These are phyloP conservation scores for Zosterops japonicus DNA, from an alignment of 2,113 vertebrate genomes.

Conservation along the genomic window DNA sequence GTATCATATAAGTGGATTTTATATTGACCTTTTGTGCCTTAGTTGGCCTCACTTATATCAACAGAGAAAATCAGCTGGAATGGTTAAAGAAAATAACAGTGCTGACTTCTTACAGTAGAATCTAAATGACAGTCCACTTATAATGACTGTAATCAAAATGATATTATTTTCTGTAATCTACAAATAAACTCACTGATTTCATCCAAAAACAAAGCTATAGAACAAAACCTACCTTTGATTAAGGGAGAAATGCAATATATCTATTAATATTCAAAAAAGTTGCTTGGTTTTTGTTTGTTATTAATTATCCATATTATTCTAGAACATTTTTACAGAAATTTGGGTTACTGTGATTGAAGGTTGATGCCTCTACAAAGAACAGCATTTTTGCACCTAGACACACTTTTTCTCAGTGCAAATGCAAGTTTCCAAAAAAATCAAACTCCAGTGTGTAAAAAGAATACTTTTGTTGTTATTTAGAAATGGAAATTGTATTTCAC, in stretches of 20 bases:
- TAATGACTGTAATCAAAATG: background rate
- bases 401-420: background rate
- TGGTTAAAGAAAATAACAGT: background rate
- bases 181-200: background rate
- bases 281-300: background rate
- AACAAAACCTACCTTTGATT: background rate
- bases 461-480: background rate
- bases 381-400: background rate
- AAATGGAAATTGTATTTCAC: background rate
- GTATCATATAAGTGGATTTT: background rate
- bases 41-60: background rate
- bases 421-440: background rate
- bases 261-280: background rate
- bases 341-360: background rate
- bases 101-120: background rate
- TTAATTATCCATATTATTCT: background rate
- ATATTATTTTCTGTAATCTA: background rate
- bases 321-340: background rate
- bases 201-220: background rate
- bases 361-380: background rate
- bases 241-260: background rate
- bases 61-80: rapidly evolving
- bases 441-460: background rate
- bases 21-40: background rate
- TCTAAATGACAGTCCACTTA: background rate